phyloP scores from a whole-genome alignment of 2,113 vertebrate genomes.

The Ceuthmochares aereus region DNA sequence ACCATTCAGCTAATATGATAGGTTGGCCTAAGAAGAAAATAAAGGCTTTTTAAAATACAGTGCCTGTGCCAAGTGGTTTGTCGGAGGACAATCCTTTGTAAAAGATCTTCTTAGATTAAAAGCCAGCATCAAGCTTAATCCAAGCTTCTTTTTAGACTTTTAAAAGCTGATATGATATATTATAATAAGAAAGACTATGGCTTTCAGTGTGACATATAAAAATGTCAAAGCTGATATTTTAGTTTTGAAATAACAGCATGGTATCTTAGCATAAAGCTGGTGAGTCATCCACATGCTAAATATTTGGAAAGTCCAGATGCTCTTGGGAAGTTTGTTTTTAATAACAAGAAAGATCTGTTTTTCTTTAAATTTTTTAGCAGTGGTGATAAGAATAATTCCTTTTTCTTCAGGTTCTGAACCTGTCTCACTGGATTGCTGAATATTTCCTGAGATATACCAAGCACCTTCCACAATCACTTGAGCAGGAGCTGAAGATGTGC shows the following conservation, averaged over 20 bases:
- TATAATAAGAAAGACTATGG: constrained; percentile 22
- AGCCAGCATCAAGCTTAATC: background rate
- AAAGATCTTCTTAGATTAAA: constrained; percentile 8
- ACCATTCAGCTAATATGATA: background rate
- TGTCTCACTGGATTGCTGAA: background rate
- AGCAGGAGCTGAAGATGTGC: background rate
- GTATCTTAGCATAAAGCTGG: constrained; percentile 52
- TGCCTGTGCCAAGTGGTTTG: background rate
- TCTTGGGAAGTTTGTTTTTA: constrained; percentile 31
- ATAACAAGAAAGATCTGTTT: constrained; percentile 32
- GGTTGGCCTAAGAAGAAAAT: background rate
- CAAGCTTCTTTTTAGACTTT: background rate
- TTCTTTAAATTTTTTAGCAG: background rate
- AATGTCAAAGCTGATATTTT: constrained; percentile 53
- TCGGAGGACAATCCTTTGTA: background rate
- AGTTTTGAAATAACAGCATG: constrained; percentile 38
- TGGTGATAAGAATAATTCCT: background rate
- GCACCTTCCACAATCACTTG: background rate
- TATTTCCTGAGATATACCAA: background rate
- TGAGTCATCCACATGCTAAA: constrained; percentile 55
- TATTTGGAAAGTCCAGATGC: constrained; percentile 52
- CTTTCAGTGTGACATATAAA: constrained; percentile 2
- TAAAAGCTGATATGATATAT: background rate
- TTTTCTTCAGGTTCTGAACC: background rate
- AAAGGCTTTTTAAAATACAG: background rate